Evolutionary conservation across 1,140 invertebrate genomes (phyloP).

Genomic region (Musca domestica): DNA sequence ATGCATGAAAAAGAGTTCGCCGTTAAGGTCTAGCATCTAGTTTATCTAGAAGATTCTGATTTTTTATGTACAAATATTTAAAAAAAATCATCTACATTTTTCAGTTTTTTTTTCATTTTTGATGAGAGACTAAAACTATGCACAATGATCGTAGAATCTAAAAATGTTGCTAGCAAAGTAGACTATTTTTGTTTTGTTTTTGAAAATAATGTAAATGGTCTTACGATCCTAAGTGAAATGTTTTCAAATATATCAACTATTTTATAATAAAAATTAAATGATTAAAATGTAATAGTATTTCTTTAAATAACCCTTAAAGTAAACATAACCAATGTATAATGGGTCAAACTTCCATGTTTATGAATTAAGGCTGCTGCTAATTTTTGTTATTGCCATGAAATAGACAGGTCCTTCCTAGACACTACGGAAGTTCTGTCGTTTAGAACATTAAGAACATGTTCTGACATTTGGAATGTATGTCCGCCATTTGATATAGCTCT

Average conservation of each 20-base stretch:
- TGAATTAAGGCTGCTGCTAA: too few species aligned
- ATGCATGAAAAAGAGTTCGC: background rate
- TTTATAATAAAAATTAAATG: background rate
- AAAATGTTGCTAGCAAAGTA: background rate
- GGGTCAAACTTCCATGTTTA: too few species aligned
- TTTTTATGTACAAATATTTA: conserved; percentile 1
- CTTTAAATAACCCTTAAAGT: too few species aligned
- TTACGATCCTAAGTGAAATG: background rate
- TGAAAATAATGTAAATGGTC: background rate
- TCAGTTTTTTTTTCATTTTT: background rate
- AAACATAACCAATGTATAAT: too few species aligned
- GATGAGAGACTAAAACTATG: conserved; percentile 6
- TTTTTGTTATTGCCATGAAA: too few species aligned
- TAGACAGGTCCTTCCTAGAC: too few species aligned
- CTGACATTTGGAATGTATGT: too few species aligned
- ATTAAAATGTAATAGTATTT: too few species aligned
- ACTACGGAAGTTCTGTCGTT: too few species aligned
- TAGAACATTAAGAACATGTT: too few species aligned
- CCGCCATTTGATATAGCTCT: too few species aligned
- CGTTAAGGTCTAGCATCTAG: conserved; percentile 4
- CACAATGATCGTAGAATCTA: background rate
- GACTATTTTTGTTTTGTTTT: background rate
- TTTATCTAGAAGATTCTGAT: background rate
- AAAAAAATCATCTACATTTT: background rate
- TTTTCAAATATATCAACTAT: too few species aligned